Evolutionary conservation across 1,140 invertebrate genomes (phyloP).

Genomic region (Odontomachus brunneus): DNA sequence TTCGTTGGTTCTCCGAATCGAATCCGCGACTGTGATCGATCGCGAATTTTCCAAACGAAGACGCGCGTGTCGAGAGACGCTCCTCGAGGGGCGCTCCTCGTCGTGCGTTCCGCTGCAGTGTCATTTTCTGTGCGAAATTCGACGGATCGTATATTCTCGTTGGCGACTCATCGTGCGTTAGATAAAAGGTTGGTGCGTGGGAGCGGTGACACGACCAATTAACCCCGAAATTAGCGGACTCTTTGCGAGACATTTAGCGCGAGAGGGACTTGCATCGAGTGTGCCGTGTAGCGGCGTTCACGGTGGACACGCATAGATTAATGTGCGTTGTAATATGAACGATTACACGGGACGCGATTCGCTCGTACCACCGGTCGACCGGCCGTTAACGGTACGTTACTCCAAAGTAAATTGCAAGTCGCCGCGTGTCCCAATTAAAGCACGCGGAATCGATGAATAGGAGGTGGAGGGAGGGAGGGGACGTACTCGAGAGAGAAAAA

Average conservation of each 20-base stretch:
- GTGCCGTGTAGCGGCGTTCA: not conserved
- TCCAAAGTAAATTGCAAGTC: too few species aligned
- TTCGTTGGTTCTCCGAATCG: too few species aligned
- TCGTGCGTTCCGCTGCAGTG: not conserved
- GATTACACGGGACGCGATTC: not conserved
- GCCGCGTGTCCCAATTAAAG: too few species aligned
- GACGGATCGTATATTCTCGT: not conserved
- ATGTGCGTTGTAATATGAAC: not conserved
- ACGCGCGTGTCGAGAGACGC: too few species aligned
- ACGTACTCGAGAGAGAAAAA: too few species aligned
- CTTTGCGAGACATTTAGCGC: conserved; percentile 4
- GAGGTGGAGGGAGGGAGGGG: too few species aligned
- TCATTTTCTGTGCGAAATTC: conserved; percentile 9
- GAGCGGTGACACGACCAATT: conserved; percentile 3
- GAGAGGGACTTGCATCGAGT: not conserved
- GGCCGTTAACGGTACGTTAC: too few species aligned
- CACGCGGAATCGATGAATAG: too few species aligned
- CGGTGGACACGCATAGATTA: not conserved
- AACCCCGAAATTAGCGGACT: conserved; percentile 3
- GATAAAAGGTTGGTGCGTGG: not conserved
- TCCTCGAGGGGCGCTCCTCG: too few species aligned
- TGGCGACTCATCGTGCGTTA: not conserved
- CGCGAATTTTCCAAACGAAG: not conserved
- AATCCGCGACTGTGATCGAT: not conserved
- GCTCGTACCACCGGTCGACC: not conserved